Evolutionary conservation across 2,113 vertebrate genomes (phyloP), one percentile per base, ranked within the genome.

Genomic region (Scomber colias): DNA sequence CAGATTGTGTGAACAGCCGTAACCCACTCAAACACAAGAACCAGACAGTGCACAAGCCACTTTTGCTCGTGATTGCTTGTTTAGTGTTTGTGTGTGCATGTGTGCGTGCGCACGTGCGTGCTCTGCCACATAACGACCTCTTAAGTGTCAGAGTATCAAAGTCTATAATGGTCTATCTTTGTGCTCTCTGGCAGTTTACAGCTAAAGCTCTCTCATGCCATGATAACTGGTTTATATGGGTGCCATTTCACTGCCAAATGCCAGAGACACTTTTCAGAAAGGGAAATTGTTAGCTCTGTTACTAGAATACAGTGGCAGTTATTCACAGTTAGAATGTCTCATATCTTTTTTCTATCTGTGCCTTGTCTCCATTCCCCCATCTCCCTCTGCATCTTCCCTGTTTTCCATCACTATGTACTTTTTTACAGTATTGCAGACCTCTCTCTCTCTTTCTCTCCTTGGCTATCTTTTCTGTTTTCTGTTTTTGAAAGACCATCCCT

Each of bases 61-160:
- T 90, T 91, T 77, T 81, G 11, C 76, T 84, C 61, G 14, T 75
- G 77, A 82, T 87, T 79, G 83, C 89, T 88, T 88, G 86, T 90
- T 93, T 86, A 70, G 84, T 68, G 75, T 85, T 84, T 65, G 67
- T 61, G 75, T 62, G 56, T 16, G 31, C 24, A 3, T 27, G 24
- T 3, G 24, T 27, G 24, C 49, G 45, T 46, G 49, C n/a, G 57
- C 16, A 6, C 6, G 65, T 57, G 31, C 16, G 51, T 51, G 57
- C 54, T 66, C 59, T 67, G 30, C 70, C 72, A 84, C 44, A 21
- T 87, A 88, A 87, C 81, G 75, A 91, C 86, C 88, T 75, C 79
- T 80, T 84, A 87, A 89, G 84, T 86, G 82, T 87, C 75, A 68
- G 71, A 60, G 70, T 79, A 89, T 90, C 86, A 86, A 83, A 91